Percentiles rank a stretch among this genome's conserved stretches.
These are phyloP conservation scores for Brachionus calyciflorus DNA, from an alignment of 1,140 invertebrate genomes.

Conservation along the genomic window DNA sequence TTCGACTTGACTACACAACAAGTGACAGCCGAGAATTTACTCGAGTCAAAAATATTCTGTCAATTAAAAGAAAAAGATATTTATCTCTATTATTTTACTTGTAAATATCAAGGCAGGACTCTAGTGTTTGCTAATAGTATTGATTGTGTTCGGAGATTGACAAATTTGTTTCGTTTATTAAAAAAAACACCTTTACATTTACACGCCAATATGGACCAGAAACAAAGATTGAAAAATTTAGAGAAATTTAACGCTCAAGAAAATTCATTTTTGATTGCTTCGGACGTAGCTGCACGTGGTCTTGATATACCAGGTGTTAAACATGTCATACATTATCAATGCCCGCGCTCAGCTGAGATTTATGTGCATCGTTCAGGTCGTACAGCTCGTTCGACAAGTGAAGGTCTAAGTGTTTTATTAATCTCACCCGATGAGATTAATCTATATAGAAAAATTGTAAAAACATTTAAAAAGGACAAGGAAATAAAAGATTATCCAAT, in stretches of 20 bases:
- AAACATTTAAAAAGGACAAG: slow-evolving; percentile 39
- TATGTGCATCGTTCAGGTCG: slow-evolving; percentile 94
- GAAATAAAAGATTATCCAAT: slow-evolving; percentile 36
- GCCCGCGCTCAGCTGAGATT: slow-evolving; percentile 86
- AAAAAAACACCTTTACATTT: slow-evolving; percentile 75
- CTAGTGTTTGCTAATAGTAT: slow-evolving; percentile 97
- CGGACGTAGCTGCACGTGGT: slow-evolving; percentile 93
- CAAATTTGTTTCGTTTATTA: slow-evolving; percentile 76
- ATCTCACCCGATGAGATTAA: slow-evolving; percentile 81
- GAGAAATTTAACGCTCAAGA: slow-evolving; percentile 71
- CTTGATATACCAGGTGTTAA: slow-evolving; percentile 89
- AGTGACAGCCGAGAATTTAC: slow-evolving; percentile 76
- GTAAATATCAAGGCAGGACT: slow-evolving; percentile 77
- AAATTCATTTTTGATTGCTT: slow-evolving; percentile 81
- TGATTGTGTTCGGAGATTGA: slow-evolving; percentile 79
- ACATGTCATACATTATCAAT: slow-evolving; percentile 95
- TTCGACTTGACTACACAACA: slow-evolving; percentile 77
- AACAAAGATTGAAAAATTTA: slow-evolving; percentile 86
- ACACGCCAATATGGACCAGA: slow-evolving; percentile 91
- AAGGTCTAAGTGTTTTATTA: slow-evolving; percentile 85
- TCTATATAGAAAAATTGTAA: slow-evolving; percentile 71
- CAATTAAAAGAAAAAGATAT: slow-evolving; percentile 69
- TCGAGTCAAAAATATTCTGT: slow-evolving; percentile 73
- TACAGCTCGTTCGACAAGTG: slow-evolving; percentile 81
- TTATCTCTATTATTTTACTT: slow-evolving; percentile 87